Conservation (phyloP, 2,113 vertebrate species). For the Oncorhynchus mykiss region DNA sequence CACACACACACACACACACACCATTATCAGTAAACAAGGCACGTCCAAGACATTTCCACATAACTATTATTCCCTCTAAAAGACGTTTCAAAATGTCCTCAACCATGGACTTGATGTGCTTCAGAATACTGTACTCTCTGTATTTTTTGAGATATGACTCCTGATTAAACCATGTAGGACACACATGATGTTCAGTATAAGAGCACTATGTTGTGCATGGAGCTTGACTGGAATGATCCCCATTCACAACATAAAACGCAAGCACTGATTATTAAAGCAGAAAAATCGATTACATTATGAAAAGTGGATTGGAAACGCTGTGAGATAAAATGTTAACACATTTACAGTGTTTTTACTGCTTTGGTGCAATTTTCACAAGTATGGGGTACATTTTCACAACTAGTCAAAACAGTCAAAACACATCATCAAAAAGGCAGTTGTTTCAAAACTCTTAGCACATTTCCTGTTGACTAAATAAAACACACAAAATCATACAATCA, state of each 20-base stretch:
- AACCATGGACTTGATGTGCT: conserved; percentile 4
- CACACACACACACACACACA: not conserved
- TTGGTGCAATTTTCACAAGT: no score
- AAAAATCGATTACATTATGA: conserved; percentile 52
- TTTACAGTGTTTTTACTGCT: conserved; percentile 28
- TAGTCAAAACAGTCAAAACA: no score
- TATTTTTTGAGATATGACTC: not conserved
- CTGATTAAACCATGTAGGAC: not conserved
- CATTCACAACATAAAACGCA: not conserved
- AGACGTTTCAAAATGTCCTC: conserved; percentile 15
- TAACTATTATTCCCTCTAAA: not conserved
- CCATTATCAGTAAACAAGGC: no score
- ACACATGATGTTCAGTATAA: not conserved
- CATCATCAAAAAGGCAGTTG: no score
- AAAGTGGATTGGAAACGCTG: conserved; percentile 46
- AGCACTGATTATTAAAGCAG: conserved; percentile 40
- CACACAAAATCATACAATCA: no score
- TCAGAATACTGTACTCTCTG: not conserved
- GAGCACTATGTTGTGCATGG: not conserved
- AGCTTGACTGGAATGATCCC: not conserved
- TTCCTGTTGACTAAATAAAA: no score
- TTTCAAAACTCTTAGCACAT: no score
- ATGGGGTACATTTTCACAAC: no score
- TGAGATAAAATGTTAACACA: conserved; percentile 46
- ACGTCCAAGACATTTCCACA: not conserved